Evolutionary conservation across 2,113 vertebrate species (phyloP), one percentile per base, ranked within the genome.

Genomic region (Glaucomys volans): DNA sequence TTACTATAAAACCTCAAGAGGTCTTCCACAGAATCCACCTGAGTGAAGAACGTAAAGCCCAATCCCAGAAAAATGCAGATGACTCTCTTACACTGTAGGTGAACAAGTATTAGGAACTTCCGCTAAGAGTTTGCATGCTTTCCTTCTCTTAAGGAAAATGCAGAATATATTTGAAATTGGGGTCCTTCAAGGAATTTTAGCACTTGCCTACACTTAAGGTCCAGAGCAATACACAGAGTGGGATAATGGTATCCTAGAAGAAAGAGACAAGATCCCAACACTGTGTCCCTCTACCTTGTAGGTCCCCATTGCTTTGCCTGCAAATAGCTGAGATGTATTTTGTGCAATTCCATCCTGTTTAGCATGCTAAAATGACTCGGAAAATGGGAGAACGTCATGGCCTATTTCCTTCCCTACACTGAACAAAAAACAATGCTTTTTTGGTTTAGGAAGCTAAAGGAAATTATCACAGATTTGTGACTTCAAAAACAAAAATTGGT

Each of bases 211-310:
- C 22, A 17, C n/a, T 81, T 90, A 69, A 14, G 24, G 6, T 59
- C 14, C 1, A 95, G 96, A 85, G 8, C 8, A 95, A 97, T 22
- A 57, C 81, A 84, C 9, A 81, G 32, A 95, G 5, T 47, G 82
- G 44, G 40, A n/a, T 62, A 87, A 93, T 93, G 35, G 76, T 80
- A 40, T 95, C 6, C 5, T 72, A 26, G 12, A 32, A 32, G 72
- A 30, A 92, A 62, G 35, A 92, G 26, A 87, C 16, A 47, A 75
- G 40, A 1, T 75, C 59, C 59, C 8, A 28, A 47, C 59, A 30
- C 28, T 57, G n/a, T 47, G 44, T 47, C 44, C 44, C 18, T 66
- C 11, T 2, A 35, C 28, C 59, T 74, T 44, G 6, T 35, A 84
- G 8, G 5, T 44, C 35, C 1, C 40, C 40, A 32, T 74, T 80